A percentile compares a stretch with the other conserved stretches of the same genome.
Evolutionary conservation across 2,888 invertebrate species (phyloP).

Genomic region (Drosophila helvetica): DNA sequence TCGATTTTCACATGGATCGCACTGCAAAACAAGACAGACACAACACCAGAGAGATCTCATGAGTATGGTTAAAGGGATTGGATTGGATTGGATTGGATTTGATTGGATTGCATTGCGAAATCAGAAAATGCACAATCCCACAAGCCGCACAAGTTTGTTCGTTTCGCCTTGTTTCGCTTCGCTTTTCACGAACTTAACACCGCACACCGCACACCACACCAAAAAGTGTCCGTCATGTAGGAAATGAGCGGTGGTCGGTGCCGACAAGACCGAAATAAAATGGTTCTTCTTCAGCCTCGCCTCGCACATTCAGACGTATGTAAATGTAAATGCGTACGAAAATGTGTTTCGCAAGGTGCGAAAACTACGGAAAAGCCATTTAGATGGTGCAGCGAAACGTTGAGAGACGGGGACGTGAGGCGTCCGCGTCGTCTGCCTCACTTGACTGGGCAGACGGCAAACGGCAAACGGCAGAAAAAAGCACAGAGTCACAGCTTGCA

Average conservation of each 20-base stretch:
- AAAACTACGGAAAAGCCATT: slow-evolving; percentile 76
- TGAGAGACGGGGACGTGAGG: slow-evolving; percentile 56
- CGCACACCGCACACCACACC: slow-evolving; percentile 57
- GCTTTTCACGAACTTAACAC: slow-evolving; percentile 56
- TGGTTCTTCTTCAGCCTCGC: too few relatives aligned
- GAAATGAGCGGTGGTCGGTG: slow-evolving; percentile 56
- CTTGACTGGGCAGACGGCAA: slow-evolving; percentile 67
- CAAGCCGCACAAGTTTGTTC: slow-evolving; percentile 65
- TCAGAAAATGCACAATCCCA: slow-evolving; percentile 43
- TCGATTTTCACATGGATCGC: slow-evolving; percentile 73
- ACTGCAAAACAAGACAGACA: slow-evolving; percentile 68
- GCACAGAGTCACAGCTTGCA: slow-evolving; percentile 44
- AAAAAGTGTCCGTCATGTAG: slow-evolving; percentile 76
- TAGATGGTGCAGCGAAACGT: slow-evolving; percentile 82
- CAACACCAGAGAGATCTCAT: slow-evolving; percentile 60
- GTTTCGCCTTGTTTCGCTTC: slow-evolving; percentile 25
- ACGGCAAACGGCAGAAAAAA: slow-evolving; percentile 59
- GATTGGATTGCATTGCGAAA: slow-evolving; percentile 4
- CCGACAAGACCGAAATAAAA: too few relatives aligned
- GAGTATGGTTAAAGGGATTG: slow-evolving; percentile 45
- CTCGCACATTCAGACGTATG: slow-evolving; percentile 42
- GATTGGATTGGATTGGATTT: too few relatives aligned
- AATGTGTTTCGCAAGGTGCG: slow-evolving; percentile 76
- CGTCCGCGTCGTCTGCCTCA: slow-evolving; percentile 49
- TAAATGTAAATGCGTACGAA: slow-evolving; percentile 75